Evolutionary conservation across 1,140 invertebrate species (phyloP).

Genomic region (Gonioctena quinquepunctata): DNA sequence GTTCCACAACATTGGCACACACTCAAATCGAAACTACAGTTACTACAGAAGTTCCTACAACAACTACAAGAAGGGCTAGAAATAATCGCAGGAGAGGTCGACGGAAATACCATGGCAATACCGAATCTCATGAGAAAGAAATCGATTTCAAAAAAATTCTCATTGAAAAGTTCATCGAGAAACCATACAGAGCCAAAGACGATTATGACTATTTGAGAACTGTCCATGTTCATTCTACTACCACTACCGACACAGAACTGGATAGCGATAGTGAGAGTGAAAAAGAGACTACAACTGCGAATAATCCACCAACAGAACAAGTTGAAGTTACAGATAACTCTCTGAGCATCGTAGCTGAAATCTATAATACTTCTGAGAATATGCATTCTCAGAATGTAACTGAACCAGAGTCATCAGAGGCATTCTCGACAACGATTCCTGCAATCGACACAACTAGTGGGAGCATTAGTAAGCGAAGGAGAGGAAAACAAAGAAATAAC

Average conservation of each 20-base stretch:
- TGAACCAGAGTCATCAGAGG: no score
- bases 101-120: neutral
- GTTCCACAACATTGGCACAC: neutral
- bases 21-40: neutral
- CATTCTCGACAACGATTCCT: no score
- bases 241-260: neutral
- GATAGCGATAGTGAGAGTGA: neutral
- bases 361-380: no score
- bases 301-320: neutral
- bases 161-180: neutral
- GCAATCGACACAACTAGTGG: neutral
- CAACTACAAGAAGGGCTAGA: neutral
- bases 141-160: neutral
- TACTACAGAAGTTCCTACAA: neutral
- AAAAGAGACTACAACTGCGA: neutral
- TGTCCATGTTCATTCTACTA: neutral
- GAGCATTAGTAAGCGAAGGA: neutral
- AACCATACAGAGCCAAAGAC: constrained; percentile 4
- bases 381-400: no score
- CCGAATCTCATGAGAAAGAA: constrained; percentile 4
- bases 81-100: constrained; percentile 8
- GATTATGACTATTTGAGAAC: constrained; percentile 15
- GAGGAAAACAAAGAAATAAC: neutral
- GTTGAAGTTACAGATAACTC: neutral
- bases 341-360: no score